Evolutionary conservation across 2,888 invertebrate genomes (phyloP).

Genomic region (Pachycephus smyrnensis): DNA sequence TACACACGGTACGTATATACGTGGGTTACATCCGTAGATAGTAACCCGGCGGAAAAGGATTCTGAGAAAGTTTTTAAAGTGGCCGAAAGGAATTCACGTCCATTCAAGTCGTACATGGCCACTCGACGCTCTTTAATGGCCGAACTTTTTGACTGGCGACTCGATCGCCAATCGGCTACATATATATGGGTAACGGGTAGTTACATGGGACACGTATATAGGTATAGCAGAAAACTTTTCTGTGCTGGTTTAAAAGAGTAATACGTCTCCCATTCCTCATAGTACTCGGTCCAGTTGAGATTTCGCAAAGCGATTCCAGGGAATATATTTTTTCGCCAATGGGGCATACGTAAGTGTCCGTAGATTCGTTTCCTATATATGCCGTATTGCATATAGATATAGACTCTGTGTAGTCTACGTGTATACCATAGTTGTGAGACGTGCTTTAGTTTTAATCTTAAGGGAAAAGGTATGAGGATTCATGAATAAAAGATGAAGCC

Average conservation of each 20-base stretch:
- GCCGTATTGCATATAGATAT: not conserved
- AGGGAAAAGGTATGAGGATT: conserved; percentile 31
- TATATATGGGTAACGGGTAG: not conserved
- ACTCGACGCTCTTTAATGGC: not conserved
- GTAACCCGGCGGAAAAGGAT: not conserved
- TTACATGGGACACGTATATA: not conserved
- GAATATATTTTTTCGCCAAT: not conserved
- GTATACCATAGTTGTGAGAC: conserved; percentile 20
- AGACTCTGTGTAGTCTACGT: not conserved
- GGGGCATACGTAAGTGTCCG: not conserved
- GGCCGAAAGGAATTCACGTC: not conserved
- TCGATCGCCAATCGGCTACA: not conserved
- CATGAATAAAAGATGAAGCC: conserved; percentile 64
- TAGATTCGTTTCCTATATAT: not conserved
- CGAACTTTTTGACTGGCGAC: not conserved
- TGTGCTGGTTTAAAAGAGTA: not conserved
- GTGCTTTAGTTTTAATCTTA: conserved; percentile 61
- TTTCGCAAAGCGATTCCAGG: not conserved
- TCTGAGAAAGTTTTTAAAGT: not conserved
- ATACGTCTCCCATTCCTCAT: not conserved
- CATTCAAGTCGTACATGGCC: not conserved
- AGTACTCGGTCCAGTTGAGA: not conserved
- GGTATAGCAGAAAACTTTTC: not conserved
- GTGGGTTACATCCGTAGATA: not conserved
- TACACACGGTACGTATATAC: not conserved